A percentile compares a stretch with the other conserved stretches of the same genome.
phyloP scores from a whole-genome alignment of 2,888 invertebrate genomes.

The Allygus modestus region DNA sequence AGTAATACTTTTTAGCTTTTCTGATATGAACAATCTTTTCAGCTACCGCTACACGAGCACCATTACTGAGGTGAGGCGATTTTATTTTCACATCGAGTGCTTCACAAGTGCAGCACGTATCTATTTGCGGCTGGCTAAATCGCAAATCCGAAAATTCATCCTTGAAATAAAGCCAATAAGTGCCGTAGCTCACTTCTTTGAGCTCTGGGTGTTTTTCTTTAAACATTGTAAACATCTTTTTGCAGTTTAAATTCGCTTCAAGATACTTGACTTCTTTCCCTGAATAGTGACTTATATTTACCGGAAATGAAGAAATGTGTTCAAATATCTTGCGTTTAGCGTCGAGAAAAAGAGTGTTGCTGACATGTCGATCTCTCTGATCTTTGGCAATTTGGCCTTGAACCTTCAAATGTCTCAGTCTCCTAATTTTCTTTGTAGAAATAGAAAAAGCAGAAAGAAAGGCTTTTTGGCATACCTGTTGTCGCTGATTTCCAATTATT shows the following conservation, averaged over 20 bases:
- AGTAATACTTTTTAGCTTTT: slow-evolving; percentile 69
- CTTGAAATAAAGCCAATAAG: slow-evolving; percentile 66
- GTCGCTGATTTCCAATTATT: background rate
- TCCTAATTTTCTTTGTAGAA: slow-evolving; percentile 17
- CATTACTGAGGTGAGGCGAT: slow-evolving; percentile 64
- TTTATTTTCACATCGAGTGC: slow-evolving; percentile 64
- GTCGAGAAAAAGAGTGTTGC: background rate
- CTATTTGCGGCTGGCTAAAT: slow-evolving; percentile 65
- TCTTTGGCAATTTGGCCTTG: slow-evolving; percentile 17
- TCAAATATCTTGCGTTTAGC: slow-evolving; percentile 7
- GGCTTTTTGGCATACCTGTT: background rate
- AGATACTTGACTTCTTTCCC: slow-evolving; percentile 25
- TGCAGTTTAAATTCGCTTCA: slow-evolving; percentile 3
- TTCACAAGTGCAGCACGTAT: slow-evolving; percentile 65
- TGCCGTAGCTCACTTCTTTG: slow-evolving; percentile 65
- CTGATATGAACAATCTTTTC: slow-evolving; percentile 68
- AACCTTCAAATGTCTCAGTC: slow-evolving; percentile 22
- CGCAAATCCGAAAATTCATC: slow-evolving; percentile 64
- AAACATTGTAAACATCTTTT: slow-evolving; percentile 33
- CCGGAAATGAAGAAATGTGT: slow-evolving; percentile 24
- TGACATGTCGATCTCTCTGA: background rate
- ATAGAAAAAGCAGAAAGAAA: slow-evolving; percentile 13
- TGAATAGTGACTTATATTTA: slow-evolving; percentile 14
- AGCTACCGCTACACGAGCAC: slow-evolving; percentile 67
- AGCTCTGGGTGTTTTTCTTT: slow-evolving; percentile 3